phyloP scores from a whole-genome alignment of 2,113 vertebrate species.

The Oryzias curvinotus region DNA sequence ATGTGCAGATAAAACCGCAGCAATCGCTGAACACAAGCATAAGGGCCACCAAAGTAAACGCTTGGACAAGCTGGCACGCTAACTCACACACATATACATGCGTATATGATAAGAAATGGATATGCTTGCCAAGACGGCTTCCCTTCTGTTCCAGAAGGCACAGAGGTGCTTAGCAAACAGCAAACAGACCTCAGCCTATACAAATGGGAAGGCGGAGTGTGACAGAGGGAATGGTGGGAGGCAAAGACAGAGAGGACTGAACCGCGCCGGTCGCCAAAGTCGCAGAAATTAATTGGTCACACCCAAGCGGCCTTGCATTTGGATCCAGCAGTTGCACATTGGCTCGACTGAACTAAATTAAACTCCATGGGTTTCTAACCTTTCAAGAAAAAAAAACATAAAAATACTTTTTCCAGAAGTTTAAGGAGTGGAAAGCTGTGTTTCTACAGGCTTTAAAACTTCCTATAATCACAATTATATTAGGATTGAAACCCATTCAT shows the following conservation, averaged over 20 bases:
- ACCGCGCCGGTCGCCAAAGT: constrained; percentile 70
- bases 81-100: constrained; percentile 14
- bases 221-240: constrained; percentile 37
- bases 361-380: constrained; percentile 6
- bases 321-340: constrained; percentile 47
- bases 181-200: constrained; percentile 62
- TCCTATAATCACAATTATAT: too few species aligned
- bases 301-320: constrained; percentile 54
- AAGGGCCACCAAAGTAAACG: constrained; percentile 65
- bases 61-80: constrained; percentile 49
- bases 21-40: constrained; percentile 64
- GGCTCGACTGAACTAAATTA: constrained; percentile 32
- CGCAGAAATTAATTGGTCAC: constrained; percentile 71
- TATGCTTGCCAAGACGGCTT: constrained; percentile 71
- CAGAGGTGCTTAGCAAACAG: constrained; percentile 62
- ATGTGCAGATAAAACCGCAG: constrained; percentile 59
- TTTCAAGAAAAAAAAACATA: constrained; percentile 19
- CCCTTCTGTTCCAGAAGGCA: constrained; percentile 66
- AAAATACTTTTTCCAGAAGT: constrained; percentile 4
- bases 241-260: constrained; percentile 55
- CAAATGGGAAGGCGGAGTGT: constrained; percentile 38
- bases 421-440: too few species aligned
- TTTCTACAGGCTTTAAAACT: too few species aligned
- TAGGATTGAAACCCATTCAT: too few species aligned
- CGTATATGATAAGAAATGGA: constrained; percentile 63